Evolutionary conservation across 2,113 vertebrate genomes (phyloP), one percentile per base, ranked within the genome.

Genomic region (Oostethus manadensis): DNA sequence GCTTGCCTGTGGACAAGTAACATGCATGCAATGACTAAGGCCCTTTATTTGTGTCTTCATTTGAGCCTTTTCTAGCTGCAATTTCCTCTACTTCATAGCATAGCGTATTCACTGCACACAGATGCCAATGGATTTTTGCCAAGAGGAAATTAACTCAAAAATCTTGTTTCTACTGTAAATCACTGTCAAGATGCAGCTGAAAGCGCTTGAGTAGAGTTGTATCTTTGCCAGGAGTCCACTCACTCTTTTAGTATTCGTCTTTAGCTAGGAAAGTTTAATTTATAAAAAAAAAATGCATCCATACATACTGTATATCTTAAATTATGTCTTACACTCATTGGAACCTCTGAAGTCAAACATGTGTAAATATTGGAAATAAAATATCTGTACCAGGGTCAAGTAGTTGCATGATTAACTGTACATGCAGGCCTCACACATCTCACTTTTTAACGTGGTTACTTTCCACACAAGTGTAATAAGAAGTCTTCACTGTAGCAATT

Each of bases 111-210:
- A 79, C 56, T 16, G 3, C 62, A 44, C 54, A 51, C 49, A 35
- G 60, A 69, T 62, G 65, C 74, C 66, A 68, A 51, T 7, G 22
- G 50, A 14, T 51, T 56, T 48, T 54, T 67, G 73, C 71, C 69
- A 80, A 59, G 45, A 62, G 58, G 67, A 71, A 70, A 71, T 58
- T 44, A 22, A 68, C 62, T 68, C 68, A 20, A 66, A 68, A 70
- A 58, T 68, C 22, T 59, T 16, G 29, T 35, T 35, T 46, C 71
- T 63, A 55, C 55, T 22, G 17, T 69, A 33, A 78, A 68, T 73
- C 70, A 60, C 48, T 65, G 54, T 62, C 60, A 17, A 60, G 50
- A 64, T 50, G 61, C 66, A 78, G 78, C 68, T 78, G 80, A 83
- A 53, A 54, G 58, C 43, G 47, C 57, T 78, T 66, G 38, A 42